Conservation (phyloP, 2,888 invertebrate species). For the Brachylomia viminalis region DNA sequence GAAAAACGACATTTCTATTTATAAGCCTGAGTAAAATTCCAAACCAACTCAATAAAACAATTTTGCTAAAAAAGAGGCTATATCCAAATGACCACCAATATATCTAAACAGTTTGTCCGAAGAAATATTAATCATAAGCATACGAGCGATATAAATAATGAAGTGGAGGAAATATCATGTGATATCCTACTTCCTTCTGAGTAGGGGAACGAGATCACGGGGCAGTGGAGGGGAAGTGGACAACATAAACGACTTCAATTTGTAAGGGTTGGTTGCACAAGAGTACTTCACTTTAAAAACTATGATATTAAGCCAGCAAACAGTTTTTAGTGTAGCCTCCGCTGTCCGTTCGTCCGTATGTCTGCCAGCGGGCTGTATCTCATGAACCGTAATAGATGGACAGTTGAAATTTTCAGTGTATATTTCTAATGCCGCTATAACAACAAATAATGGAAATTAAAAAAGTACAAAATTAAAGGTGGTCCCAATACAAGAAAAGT, state of each 20-base stretch:
- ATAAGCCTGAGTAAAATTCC: neutral
- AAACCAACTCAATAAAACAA: neutral
- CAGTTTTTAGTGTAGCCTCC: neutral
- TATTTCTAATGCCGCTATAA: no score
- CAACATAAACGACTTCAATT: slow-evolving; percentile 60
- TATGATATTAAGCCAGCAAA: neutral
- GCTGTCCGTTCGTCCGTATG: no score
- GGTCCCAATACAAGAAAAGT: no score
- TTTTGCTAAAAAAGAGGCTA: slow-evolving; percentile 14
- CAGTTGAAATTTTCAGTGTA: no score
- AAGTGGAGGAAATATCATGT: slow-evolving; percentile 67
- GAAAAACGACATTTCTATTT: neutral
- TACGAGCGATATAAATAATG: slow-evolving; percentile 57
- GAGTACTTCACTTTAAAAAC: neutral
- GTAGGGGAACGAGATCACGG: slow-evolving; percentile 49
- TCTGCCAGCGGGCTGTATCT: no score
- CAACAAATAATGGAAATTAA: no score
- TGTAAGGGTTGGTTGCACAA: slow-evolving; percentile 20
- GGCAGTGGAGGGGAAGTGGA: slow-evolving; percentile 60
- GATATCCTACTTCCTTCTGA: slow-evolving; percentile 66
- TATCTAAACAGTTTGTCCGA: slow-evolving; percentile 29
- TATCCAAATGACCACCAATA: slow-evolving; percentile 27
- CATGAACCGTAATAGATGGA: no score
- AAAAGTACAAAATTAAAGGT: no score
- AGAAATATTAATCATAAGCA: slow-evolving; percentile 42